phyloP scores from a whole-genome alignment of 2,888 invertebrate genomes.

The Hofmannophila pseudospretella region DNA sequence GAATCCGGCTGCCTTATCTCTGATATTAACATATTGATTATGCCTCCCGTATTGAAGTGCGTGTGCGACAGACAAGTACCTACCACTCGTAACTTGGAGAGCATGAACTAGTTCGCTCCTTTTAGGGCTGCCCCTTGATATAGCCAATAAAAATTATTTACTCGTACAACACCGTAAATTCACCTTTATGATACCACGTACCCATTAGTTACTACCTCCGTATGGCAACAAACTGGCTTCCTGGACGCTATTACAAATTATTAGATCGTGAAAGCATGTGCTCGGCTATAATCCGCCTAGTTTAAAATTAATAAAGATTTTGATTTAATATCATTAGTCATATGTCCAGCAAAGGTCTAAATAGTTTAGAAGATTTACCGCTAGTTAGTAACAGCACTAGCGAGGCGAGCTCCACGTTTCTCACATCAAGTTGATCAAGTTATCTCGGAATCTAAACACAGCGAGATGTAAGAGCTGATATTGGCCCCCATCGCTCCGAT shows the following conservation, averaged over 20 bases:
- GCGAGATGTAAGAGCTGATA: conserved; percentile 61
- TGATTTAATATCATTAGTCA: conserved; percentile 5
- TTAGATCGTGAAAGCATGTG: conserved; percentile 38
- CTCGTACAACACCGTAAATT: conserved; percentile 50
- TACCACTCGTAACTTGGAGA: conserved; percentile 24
- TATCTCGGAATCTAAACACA: conserved; percentile 66
- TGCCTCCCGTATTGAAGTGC: conserved; percentile 63
- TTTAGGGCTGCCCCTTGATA: conserved; percentile 40
- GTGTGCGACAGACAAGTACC: conserved; percentile 52
- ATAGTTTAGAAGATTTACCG: conserved; percentile 23
- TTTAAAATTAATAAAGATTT: conserved; percentile 10
- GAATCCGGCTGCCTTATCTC: conserved; percentile 66
- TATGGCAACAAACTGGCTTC: conserved; percentile 30
- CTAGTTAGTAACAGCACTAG: conserved; percentile 20
- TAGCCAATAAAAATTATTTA: conserved; percentile 46
- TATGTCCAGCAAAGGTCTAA: conserved; percentile 7
- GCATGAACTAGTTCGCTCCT: conserved; percentile 41
- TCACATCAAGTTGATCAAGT: conserved; percentile 59
- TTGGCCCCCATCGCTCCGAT: conserved; percentile 49
- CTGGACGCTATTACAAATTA: conserved; percentile 42
- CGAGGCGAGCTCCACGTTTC: conserved; percentile 30
- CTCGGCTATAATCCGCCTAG: conserved; percentile 24
- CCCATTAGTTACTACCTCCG: conserved; percentile 33
- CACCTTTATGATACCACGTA: conserved; percentile 41
- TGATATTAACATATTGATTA: conserved; percentile 74